Conservation (phyloP, 2,888 invertebrate genomes). For the Cryptocheilus praepositus region DNA sequence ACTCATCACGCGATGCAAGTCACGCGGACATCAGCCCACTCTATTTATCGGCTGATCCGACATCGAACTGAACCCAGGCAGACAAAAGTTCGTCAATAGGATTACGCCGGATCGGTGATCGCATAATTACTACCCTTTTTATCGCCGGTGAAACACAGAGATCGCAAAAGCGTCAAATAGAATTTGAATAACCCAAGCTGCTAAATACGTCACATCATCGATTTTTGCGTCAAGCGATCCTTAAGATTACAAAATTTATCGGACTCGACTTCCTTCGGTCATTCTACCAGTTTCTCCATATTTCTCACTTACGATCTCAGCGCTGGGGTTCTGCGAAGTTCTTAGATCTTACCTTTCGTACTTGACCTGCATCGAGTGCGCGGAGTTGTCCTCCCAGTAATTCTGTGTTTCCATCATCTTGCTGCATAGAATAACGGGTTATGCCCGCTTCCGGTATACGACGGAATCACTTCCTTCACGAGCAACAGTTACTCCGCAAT, state of each 20-base stretch:
- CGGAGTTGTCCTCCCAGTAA: constrained; percentile 77
- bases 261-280: no score
- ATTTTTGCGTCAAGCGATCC: no score
- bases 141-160: no score
- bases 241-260: no score
- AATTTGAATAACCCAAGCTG: no score
- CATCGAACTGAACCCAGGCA: constrained; percentile 5
- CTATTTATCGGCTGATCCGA: constrained; percentile 18
- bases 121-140: no score
- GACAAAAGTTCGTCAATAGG: constrained; percentile 29
- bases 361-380: constrained; percentile 76
- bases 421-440: constrained; percentile 64
- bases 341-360: constrained; percentile 76
- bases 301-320: no score
- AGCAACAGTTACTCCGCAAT: background rate
- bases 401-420: constrained; percentile 75
- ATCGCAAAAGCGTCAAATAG: no score
- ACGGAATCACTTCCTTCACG: background rate
- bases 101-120: background rate
- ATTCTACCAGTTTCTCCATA: no score
- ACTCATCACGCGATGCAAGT: constrained; percentile 32
- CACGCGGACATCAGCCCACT: constrained; percentile 24
- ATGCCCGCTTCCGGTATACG: constrained; percentile 25
- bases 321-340: no score
- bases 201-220: no score